Evolutionary conservation across 2,113 vertebrate genomes (phyloP), one percentile per base, ranked within the genome.

Genomic region (Variabilichromis moorii): DNA sequence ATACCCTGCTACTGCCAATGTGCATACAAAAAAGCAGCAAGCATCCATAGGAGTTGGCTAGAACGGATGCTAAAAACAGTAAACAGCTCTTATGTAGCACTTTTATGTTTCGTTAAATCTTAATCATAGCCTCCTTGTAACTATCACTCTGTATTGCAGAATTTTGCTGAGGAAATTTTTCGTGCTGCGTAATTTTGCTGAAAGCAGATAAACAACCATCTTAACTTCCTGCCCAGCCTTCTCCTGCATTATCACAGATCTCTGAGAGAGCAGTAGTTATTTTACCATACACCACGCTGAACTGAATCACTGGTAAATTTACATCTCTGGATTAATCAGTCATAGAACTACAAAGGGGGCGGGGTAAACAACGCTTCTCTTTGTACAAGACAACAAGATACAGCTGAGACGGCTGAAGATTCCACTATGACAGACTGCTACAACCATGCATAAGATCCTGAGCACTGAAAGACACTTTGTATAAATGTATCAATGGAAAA

Each of bases 401-500:
- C 68, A 88, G 57, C 85, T 61, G 81, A 83, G 73, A 83, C 54
- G 53, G 47, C 59, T 87, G 76, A 89, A 88, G 86, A 88, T 79
- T 88, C 51, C 78, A 80, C 84, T 82, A 85, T 86, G 84, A 91
- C 85, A 84, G 54, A 83, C 33, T 84, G 84, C 86, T 88, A 83
- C 86, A 90, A 88, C 83, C 84, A 91, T 89, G 90, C 94, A 91
- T 86, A 80, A 50, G 83, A 89, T 89, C 73, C 57, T 51, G 51
- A 50, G 33, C 50, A 82, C 35, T 80, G 68, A 94, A 73, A 90
- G 85, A 54, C 83, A 82, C 88, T 83, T 79, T 88, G 85, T 89
- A 28, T 78, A 88, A 88, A 89, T 80, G 10, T 26, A 86, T 93
- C 87, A 91, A 93, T 93, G 90, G 90, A 90, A 90, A 91, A 89